Conservation (phyloP, 2,797 vertebrate species). For the Novumbra hubbsi region DNA sequence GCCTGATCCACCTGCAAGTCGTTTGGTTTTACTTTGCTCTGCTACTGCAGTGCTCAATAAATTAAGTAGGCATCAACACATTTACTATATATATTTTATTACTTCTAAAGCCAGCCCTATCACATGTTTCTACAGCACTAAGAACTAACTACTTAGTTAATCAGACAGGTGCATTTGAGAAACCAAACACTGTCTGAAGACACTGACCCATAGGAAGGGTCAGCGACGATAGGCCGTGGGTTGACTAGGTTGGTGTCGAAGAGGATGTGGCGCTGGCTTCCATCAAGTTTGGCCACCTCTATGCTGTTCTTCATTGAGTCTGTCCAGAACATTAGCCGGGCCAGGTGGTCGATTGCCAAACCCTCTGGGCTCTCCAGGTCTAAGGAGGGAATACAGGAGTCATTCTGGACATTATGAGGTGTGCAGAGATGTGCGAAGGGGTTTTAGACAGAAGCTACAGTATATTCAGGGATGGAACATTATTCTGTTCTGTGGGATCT, state of each 20-base stretch:
- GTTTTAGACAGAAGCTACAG: not conserved
- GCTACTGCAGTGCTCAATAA: too few species aligned
- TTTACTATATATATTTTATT: too few species aligned
- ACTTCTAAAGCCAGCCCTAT: too few species aligned
- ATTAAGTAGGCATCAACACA: too few species aligned
- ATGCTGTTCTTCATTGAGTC: slow-evolving; percentile 87
- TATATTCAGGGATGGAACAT: not conserved
- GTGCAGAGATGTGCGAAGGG: too few species aligned
- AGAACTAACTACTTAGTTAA: not conserved
- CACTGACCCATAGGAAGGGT: slow-evolving; percentile 80
- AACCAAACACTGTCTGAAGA: not conserved
- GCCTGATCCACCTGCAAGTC: too few species aligned
- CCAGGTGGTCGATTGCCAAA: slow-evolving; percentile 85
- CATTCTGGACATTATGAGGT: not conserved
- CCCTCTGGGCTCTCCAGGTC: slow-evolving; percentile 91
- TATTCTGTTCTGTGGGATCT: not conserved
- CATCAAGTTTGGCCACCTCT: slow-evolving; percentile 87
- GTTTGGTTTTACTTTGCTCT: too few species aligned
- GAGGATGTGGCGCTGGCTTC: slow-evolving; percentile 82
- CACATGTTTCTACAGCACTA: not conserved
- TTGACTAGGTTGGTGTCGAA: slow-evolving; percentile 86
- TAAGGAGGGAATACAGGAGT: slow-evolving; percentile 47
- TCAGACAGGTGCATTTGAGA: not conserved
- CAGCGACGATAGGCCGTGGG: slow-evolving; percentile 83
- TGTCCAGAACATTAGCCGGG: slow-evolving; percentile 93